phyloP scores from a whole-genome alignment of 2,797 vertebrate genomes.

The Nannoperca obscura region DNA sequence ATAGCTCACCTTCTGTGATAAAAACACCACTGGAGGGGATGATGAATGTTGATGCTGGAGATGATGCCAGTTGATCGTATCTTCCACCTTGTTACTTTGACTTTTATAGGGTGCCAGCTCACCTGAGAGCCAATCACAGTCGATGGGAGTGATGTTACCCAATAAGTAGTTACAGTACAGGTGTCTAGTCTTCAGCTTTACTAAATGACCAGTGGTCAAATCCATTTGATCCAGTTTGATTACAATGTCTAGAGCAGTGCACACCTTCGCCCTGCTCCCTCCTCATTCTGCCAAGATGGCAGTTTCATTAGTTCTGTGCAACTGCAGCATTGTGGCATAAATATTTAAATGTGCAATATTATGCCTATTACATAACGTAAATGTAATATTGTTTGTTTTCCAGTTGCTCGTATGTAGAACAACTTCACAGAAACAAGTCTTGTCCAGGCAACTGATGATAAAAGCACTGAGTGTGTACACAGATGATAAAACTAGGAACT shows the following conservation, averaged over 20 bases:
- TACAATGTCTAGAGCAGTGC: constrained; percentile 68
- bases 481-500: neutral
- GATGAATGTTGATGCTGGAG: constrained; percentile 20
- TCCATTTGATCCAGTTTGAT: constrained; percentile 71
- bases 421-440: neutral
- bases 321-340: constrained; percentile 1
- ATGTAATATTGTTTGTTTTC: neutral
- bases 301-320: constrained; percentile 2
- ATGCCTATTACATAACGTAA: neutral
- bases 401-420: neutral
- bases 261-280: constrained; percentile 42
- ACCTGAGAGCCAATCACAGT: constrained; percentile 63
- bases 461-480: neutral
- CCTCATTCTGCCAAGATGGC: constrained; percentile 28
- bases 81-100: neutral
- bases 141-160: constrained; percentile 49
- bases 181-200: constrained; percentile 81
- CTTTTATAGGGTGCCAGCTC: constrained; percentile 75
- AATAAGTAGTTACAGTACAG: constrained; percentile 64
- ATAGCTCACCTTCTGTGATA: constrained; percentile 66
- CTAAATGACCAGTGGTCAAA: constrained; percentile 83
- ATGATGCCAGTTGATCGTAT: constrained; percentile 33
- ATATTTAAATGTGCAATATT: constrained; percentile 4
- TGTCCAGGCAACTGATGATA: neutral
- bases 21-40: constrained; percentile 16